Evolutionary conservation across 2,888 invertebrate species (phyloP), one percentile per base, ranked within the genome.

Genomic region (Ganaspis brasiliensis): DNA sequence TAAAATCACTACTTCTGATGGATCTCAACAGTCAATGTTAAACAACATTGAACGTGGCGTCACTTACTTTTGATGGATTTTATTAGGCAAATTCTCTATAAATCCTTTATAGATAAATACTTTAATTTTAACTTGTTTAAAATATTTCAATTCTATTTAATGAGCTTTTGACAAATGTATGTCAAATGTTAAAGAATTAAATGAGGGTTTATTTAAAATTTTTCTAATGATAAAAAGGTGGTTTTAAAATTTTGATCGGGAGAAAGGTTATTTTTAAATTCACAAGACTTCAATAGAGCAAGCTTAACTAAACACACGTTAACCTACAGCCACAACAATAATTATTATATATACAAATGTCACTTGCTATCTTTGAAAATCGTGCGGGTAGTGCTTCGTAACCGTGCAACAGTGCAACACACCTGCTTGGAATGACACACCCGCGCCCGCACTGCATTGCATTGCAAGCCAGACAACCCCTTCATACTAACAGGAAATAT

Each of bases 301-400:
- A 52, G 24, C 56, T 55, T 26, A 35, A 72, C n/a, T 35, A 31
- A 57, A 4, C 56, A 19, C 12, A 31, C 74, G 70, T 12, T 40
- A 40, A 40, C 37, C 40, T 21, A 19, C 21, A n/a, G 21, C 16
- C 61, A 37, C 16, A 52, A 52, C 52, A 52, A n/a, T n/a, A n/a
- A 52, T 52, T 52, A 52, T 52, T 52, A 52, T n/a, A 52, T 16
- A 19, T 52, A 52, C 80, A 77, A 77, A 78, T 80, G 86, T 85
- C 83, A 83, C 82, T 81, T 83, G 86, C 86, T 91, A 91, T 91
- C 91, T 87, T 78, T 87, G 77, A 82, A 85, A 89, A 91, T 91
- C 91, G 90, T 91, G 91, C 91, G 91, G 91, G 91, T 89, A 90
- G 85, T 83, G 82, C 76, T 81, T 79, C 83, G 83, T 81, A 79